Conservation (phyloP, 2,113 vertebrate species). For the Toxotes chatareus region DNA sequence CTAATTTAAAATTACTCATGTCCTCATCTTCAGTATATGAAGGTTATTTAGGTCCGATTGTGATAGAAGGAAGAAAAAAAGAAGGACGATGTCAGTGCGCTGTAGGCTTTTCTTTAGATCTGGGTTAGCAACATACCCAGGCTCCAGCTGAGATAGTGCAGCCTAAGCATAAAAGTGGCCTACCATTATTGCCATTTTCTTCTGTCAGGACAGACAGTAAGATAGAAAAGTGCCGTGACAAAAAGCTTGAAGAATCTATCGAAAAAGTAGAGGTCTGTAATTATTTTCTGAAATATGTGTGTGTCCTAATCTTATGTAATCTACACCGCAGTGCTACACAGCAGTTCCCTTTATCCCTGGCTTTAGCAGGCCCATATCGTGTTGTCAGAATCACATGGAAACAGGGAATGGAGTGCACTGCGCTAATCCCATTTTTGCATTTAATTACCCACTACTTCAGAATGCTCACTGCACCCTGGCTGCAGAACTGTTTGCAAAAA, state of each 20-base stretch:
- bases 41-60: slow-evolving; percentile 44
- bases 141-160: slow-evolving; percentile 42
- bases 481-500: slow-evolving; percentile 53
- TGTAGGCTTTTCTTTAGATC: slow-evolving; percentile 24
- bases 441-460: slow-evolving; percentile 70
- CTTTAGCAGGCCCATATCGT: slow-evolving; percentile 37
- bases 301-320: slow-evolving; percentile 68
- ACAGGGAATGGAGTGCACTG: slow-evolving; percentile 47
- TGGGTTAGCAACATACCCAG: slow-evolving; percentile 11
- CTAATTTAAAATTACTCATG: slow-evolving; percentile 45
- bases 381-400: slow-evolving; percentile 62
- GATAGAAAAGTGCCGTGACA: background rate
- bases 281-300: slow-evolving; percentile 50
- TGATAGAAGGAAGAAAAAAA: background rate
- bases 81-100: slow-evolving; percentile 30
- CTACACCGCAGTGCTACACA: slow-evolving; percentile 45
- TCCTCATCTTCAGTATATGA: slow-evolving; percentile 30
- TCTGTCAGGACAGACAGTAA: slow-evolving; percentile 19
- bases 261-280: slow-evolving; percentile 31
- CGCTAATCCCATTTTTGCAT: slow-evolving; percentile 73
- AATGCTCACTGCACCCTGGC: slow-evolving; percentile 41
- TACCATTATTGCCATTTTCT: slow-evolving; percentile 24
- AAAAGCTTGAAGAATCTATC: slow-evolving; percentile 13
- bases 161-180: slow-evolving; percentile 53
- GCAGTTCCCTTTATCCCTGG: slow-evolving; percentile 53